Conservation (phyloP, 2,113 vertebrate genomes). For the Shinisaurus crocodilurus region DNA sequence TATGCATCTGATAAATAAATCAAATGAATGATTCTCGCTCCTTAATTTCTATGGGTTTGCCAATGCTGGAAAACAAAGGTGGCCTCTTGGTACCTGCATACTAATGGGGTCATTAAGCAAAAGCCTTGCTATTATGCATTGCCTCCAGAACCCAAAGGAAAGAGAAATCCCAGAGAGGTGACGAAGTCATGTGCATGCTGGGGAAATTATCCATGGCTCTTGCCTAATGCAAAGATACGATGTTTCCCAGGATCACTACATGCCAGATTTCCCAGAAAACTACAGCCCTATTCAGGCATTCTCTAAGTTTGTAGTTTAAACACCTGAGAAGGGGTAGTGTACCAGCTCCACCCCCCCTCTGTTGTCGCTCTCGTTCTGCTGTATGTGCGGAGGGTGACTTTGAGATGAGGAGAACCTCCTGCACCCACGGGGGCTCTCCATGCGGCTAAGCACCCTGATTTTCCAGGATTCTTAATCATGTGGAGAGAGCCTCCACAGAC, state of each 20-base stretch:
- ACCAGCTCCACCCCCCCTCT: too few relatives aligned
- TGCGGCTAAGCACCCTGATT: too few relatives aligned
- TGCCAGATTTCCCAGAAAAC: neutral
- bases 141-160: neutral
- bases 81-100: conserved; percentile 10
- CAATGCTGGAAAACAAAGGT: neutral
- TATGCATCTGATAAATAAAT: neutral
- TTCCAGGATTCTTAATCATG: too few relatives aligned
- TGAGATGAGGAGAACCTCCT: too few relatives aligned
- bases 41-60: neutral
- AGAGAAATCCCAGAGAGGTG: neutral
- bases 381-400: too few relatives aligned
- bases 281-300: neutral
- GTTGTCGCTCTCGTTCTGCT: too few relatives aligned
- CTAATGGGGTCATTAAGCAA: conserved; percentile 17
- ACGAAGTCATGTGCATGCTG: neutral
- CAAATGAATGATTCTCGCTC: neutral
- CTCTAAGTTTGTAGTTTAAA: too few relatives aligned
- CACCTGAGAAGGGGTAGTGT: too few relatives aligned
- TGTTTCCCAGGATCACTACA: neutral
- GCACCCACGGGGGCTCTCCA: too few relatives aligned
- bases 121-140: neutral
- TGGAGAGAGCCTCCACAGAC: too few relatives aligned
- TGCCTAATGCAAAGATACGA: neutral
- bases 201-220: neutral